Conservation (phyloP, 2,113 vertebrate genomes). For the Ctenodactylus gundi region DNA sequence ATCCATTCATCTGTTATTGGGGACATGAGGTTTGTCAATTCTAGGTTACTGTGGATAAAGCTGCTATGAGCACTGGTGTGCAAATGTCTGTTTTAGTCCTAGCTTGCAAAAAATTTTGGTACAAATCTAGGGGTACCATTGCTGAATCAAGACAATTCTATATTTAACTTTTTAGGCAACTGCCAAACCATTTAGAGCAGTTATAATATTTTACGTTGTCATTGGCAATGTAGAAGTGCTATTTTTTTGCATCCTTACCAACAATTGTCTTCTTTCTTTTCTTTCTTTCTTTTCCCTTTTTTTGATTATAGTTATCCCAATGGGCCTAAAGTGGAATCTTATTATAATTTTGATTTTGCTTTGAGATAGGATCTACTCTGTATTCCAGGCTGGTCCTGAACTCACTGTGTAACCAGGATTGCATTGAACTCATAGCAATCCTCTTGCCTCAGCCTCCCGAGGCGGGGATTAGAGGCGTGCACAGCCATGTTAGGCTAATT, state of each 20-base stretch:
- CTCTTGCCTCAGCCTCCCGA: too few species aligned
- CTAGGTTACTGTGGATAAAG: not conserved
- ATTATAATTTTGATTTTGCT: too few species aligned
- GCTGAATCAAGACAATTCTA: not conserved
- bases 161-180: not conserved
- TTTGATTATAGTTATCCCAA: not conserved
- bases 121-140: not conserved
- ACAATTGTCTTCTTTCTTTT: conserved; percentile 4
- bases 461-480: too few species aligned
- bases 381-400: too few species aligned
- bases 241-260: not conserved
- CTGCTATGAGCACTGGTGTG: not conserved
- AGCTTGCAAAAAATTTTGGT: not conserved
- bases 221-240: not conserved
- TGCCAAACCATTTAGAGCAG: not conserved
- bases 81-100: not conserved
- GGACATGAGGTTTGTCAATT: not conserved
- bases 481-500: too few species aligned
- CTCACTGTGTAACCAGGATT: too few species aligned
- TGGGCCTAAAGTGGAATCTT: not conserved
- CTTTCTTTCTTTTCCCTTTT: too few species aligned
- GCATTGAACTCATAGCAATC: too few species aligned
- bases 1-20: not conserved
- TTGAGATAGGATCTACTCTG: too few species aligned
- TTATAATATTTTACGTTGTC: not conserved